Percentiles rank a stretch among this genome's conserved stretches.
Evolutionary conservation across 1,140 invertebrate genomes (phyloP).

Genomic region (Temnothorax nylanderi): DNA sequence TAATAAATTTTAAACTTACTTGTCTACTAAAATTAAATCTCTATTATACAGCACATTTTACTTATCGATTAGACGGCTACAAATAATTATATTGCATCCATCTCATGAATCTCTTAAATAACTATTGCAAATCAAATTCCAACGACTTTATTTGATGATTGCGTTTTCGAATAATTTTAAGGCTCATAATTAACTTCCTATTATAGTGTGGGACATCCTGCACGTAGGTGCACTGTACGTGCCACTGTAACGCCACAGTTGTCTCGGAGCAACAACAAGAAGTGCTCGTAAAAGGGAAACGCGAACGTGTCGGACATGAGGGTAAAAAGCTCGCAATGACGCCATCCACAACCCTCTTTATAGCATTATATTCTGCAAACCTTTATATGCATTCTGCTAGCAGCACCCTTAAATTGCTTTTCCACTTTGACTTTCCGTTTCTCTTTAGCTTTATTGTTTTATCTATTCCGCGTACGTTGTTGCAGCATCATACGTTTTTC

Average conservation of each 20-base stretch:
- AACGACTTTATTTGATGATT: neutral
- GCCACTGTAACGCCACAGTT: neutral
- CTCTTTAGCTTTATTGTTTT: slow-evolving; percentile 40
- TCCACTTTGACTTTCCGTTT: slow-evolving; percentile 49
- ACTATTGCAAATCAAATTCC: neutral
- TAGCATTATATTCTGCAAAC: slow-evolving; percentile 59
- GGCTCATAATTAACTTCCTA: slow-evolving; percentile 8
- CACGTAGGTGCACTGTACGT: slow-evolving; percentile 1
- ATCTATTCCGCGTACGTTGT: neutral
- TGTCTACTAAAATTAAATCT: neutral
- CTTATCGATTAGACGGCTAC: neutral
- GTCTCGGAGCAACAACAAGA: slow-evolving; percentile 60
- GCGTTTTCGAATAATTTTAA: neutral
- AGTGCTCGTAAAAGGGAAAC: slow-evolving; percentile 75
- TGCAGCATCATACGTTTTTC: neutral
- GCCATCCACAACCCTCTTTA: slow-evolving; percentile 74
- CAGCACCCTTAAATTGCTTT: slow-evolving; percentile 40
- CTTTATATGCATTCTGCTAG: slow-evolving; percentile 49
- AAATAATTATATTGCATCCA: neutral
- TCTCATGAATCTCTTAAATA: neutral
- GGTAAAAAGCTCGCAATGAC: slow-evolving; percentile 75
- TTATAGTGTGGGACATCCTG: neutral
- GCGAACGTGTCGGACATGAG: slow-evolving; percentile 69
- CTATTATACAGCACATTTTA: neutral
- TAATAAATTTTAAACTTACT: neutral